Evolutionary conservation across 1,140 invertebrate genomes (phyloP).

Genomic region (Pectinophora gossypiella): DNA sequence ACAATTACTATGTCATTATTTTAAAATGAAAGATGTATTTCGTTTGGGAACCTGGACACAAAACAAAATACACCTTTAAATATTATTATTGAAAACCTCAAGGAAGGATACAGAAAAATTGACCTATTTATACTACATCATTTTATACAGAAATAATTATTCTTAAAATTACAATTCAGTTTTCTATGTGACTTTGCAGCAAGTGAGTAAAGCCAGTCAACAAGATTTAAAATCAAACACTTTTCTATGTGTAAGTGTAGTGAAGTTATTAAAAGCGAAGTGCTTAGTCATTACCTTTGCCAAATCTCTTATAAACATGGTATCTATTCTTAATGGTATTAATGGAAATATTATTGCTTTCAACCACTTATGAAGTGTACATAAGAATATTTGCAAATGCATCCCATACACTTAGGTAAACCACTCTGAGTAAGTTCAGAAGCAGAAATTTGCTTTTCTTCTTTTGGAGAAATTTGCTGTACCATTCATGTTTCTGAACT

Average conservation of each 20-base stretch:
- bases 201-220: slow-evolving; percentile 14
- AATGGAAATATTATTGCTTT: neutral
- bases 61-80: neutral
- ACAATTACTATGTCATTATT: neutral
- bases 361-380: neutral
- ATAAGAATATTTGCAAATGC: neutral
- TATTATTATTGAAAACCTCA: neutral
- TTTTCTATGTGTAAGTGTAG: too few species aligned
- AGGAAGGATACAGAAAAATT: slow-evolving; percentile 1
- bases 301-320: neutral
- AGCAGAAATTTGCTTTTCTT: too few species aligned
- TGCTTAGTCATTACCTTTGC: too few species aligned
- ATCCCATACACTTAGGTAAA: too few species aligned
- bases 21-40: neutral
- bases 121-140: slow-evolving; percentile 22
- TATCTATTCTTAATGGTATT: neutral
- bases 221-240: slow-evolving; percentile 1
- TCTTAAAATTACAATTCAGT: slow-evolving; percentile 16
- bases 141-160: slow-evolving; percentile 30
- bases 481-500: too few species aligned
- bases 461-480: too few species aligned
- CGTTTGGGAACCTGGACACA: neutral
- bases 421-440: too few species aligned
- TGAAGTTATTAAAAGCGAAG: too few species aligned
- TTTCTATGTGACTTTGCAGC: slow-evolving; percentile 6